Evolutionary conservation across 53 echinoderm and acorn worm genomes (phyloP), one percentile per base, ranked within the genome.

Genomic region (Antedon mediterranea): DNA sequence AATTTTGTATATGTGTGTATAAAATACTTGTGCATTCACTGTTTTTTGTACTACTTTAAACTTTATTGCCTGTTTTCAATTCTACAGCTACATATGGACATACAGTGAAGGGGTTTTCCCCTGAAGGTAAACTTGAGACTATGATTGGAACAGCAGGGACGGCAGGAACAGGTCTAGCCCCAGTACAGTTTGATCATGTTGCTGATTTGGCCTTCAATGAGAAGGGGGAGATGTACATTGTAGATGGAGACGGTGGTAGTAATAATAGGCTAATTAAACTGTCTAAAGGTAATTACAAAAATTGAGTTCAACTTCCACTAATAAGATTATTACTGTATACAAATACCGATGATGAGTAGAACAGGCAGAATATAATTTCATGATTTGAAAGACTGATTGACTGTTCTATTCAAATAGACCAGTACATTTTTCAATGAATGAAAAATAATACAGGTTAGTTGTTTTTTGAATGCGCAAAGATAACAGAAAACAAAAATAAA

Each of bases 191-290:
- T 85, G 95, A 85, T 29, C 57, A 95, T 79, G 95, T 95, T 5
- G 95, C 95, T 27, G 95, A 95, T 32, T 13, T 95, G 23, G 89
- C 89, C 0, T 78, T 95, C 81, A 89, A 82, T 33, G 75, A 77
- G 0, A 34, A 87, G 9, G 89, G 87, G 5, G 76, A 87, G 30
- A 77, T 95, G 44, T 95, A 81, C 71, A 77, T 92, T 23, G 95
- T 85, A 30, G 95, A 95, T 82, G 95, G 95, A 14, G 95, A 95
- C 78, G 95, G 95, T 3, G 95, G 95, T 26, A 2, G 88, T 42
- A 95, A 95, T 83, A 95, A 95, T 79, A 81, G 95, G 57, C 85
- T 95, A 34, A 33, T 95, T 31, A 92, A 95, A 75, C 79, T 89
- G 29, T 71, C 87, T 30, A 80, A 82, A 71, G 81, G 92, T 89